phyloP scores from a whole-genome alignment of 2,113 vertebrate genomes.

The Morone chrysops region DNA sequence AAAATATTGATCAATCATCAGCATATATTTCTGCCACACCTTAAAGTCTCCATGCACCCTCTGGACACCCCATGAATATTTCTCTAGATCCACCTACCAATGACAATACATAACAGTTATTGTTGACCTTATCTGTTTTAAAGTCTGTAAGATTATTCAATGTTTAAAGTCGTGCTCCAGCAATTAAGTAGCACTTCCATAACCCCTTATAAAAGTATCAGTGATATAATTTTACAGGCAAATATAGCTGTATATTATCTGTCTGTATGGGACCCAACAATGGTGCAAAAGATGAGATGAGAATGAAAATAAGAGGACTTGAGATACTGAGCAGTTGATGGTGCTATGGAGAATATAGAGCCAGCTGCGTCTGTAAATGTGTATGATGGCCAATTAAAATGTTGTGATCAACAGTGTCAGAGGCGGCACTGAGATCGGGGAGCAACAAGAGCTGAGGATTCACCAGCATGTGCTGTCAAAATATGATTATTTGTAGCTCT shows the following conservation, averaged over 20 bases:
- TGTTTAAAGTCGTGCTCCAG: neutral
- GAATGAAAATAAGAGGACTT: neutral
- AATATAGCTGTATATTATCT: slow-evolving; percentile 4
- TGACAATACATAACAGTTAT: neutral
- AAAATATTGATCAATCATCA: too few relatives aligned
- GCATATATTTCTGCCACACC: too few relatives aligned
- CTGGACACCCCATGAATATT: too few relatives aligned
- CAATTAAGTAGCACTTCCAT: neutral
- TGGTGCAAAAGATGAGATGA: neutral
- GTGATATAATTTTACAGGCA: slow-evolving; percentile 11
- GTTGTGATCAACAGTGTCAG: slow-evolving; percentile 48
- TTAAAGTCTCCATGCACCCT: too few relatives aligned
- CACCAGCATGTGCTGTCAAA: slow-evolving; percentile 49
- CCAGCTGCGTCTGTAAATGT: slow-evolving; percentile 24
- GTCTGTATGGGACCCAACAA: slow-evolving; percentile 7
- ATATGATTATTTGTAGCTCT: slow-evolving; percentile 43
- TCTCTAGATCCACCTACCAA: too few relatives aligned
- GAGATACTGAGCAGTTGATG: slow-evolving; percentile 3
- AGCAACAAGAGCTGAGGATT: slow-evolving; percentile 10
- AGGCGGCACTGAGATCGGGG: slow-evolving; percentile 30
- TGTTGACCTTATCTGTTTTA: neutral
- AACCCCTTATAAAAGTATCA: neutral
- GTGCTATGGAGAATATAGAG: slow-evolving; percentile 17
- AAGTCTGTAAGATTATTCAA: neutral
- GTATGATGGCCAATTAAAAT: slow-evolving; percentile 58